phyloP scores from a whole-genome alignment of 2,888 invertebrate species.

The Ceratothoa steindachneri region DNA sequence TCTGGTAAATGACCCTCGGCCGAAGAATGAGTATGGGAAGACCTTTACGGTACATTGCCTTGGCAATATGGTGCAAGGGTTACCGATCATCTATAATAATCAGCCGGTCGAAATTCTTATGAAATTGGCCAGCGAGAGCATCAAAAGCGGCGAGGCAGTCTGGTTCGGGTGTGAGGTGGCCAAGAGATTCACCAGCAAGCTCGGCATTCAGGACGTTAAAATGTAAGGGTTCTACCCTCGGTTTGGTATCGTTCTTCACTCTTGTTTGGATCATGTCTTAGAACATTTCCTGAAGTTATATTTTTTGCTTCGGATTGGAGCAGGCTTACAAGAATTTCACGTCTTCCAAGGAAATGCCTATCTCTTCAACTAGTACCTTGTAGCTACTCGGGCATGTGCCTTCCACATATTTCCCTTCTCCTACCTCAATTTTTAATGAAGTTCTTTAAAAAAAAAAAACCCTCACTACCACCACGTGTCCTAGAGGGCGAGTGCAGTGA shows the following conservation, averaged over 20 bases:
- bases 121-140: constrained; percentile 67
- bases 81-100: constrained; percentile 77
- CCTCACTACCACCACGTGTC: too few species aligned
- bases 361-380: too few species aligned
- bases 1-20: constrained; percentile 78
- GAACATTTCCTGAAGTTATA: too few species aligned
- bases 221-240: constrained; percentile 68
- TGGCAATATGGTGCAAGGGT: constrained; percentile 80
- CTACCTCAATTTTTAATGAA: too few species aligned
- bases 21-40: constrained; percentile 70
- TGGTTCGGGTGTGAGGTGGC: constrained; percentile 90
- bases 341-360: too few species aligned
- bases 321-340: too few species aligned
- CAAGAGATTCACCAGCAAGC: constrained; percentile 71
- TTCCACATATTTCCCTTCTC: too few species aligned
- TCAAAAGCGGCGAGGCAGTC: constrained; percentile 75
- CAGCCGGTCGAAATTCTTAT: constrained; percentile 74
- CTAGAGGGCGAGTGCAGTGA: too few species aligned
- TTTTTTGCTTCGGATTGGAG: too few species aligned
- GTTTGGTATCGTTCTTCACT: constrained; percentile 48
- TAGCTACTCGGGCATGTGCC: too few species aligned
- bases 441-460: too few species aligned
- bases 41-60: constrained; percentile 81
- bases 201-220: constrained; percentile 71
- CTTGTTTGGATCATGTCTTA: neutral